Evolutionary conservation across 2,113 vertebrate species (phyloP).

Genomic region (Ceyx margarethae): DNA sequence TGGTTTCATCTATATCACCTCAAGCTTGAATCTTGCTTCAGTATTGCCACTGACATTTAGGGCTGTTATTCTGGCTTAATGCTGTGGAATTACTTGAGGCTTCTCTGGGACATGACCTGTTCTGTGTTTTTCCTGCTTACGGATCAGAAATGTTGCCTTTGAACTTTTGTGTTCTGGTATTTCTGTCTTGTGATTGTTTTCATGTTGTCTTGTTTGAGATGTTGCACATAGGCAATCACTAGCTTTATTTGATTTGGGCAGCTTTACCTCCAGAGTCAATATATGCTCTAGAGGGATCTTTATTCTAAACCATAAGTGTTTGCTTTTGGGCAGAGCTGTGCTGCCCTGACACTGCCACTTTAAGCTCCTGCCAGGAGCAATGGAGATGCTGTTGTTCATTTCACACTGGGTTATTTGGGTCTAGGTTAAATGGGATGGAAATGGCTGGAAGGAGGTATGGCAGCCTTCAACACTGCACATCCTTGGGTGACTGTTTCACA

Average conservation of each 20-base stretch:
- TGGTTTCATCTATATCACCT: not conserved
- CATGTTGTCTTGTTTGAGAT: not conserved
- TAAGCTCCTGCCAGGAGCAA: not conserved
- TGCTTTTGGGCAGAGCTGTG: not conserved
- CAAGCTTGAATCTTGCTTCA: not conserved
- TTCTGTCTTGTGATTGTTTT: not conserved
- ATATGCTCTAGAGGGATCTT: not conserved
- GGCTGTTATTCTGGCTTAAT: not conserved
- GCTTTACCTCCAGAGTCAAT: constrained; percentile 2
- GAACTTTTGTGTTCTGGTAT: not conserved
- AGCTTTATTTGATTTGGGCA: not conserved
- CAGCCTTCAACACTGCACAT: not conserved
- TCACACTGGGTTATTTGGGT: not conserved
- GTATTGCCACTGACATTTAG: not conserved
- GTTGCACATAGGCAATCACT: not conserved
- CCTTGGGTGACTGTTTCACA: not conserved
- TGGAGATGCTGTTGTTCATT: not conserved
- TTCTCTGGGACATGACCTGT: not conserved
- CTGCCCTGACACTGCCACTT: not conserved
- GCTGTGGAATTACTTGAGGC: not conserved
- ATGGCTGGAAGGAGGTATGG: not conserved
- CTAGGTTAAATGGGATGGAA: not conserved
- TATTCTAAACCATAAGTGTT: not conserved
- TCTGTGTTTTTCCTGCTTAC: not conserved
- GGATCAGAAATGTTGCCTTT: not conserved